Evolutionary conservation across 2,888 invertebrate species (phyloP).

Genomic region (Nomada hirtipes): DNA sequence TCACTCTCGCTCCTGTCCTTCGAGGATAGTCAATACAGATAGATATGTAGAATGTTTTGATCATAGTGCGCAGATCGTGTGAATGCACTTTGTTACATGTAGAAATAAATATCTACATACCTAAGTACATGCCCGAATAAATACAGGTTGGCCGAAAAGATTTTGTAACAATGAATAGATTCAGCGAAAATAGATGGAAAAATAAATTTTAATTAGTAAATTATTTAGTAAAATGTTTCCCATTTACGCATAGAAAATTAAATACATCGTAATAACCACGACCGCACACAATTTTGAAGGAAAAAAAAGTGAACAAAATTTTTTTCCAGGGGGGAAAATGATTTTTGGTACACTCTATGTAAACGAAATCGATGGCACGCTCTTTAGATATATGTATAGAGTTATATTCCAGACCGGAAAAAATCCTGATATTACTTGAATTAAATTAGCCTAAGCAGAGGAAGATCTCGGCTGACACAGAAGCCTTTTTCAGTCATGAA

Average conservation of each 20-base stretch:
- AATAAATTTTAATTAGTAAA: no score
- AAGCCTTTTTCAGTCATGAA: slow-evolving; percentile 47
- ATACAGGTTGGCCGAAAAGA: not conserved
- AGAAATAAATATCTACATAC: slow-evolving; percentile 16
- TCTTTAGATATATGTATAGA: not conserved
- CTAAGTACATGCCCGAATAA: not conserved
- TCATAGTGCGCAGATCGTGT: slow-evolving; percentile 28
- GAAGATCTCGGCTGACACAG: slow-evolving; percentile 29
- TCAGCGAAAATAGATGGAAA: no score
- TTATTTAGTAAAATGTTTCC: no score
- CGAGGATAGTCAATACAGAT: slow-evolving; percentile 37
- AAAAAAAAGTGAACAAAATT: no score
- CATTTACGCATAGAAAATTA: no score
- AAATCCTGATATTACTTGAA: slow-evolving; percentile 1
- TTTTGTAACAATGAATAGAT: no score
- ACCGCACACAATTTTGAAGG: no score
- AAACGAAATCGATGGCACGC: not conserved
- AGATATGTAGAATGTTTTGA: slow-evolving; percentile 35
- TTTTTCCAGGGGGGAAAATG: no score
- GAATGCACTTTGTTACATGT: slow-evolving; percentile 22
- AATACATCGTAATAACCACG: no score
- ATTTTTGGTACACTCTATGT: not conserved
- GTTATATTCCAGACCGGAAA: not conserved
- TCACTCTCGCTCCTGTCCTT: slow-evolving; percentile 58
- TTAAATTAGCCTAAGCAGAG: slow-evolving; percentile 28